Conservation (phyloP, 2,888 invertebrate genomes). For the Dioctria linearis region DNA sequence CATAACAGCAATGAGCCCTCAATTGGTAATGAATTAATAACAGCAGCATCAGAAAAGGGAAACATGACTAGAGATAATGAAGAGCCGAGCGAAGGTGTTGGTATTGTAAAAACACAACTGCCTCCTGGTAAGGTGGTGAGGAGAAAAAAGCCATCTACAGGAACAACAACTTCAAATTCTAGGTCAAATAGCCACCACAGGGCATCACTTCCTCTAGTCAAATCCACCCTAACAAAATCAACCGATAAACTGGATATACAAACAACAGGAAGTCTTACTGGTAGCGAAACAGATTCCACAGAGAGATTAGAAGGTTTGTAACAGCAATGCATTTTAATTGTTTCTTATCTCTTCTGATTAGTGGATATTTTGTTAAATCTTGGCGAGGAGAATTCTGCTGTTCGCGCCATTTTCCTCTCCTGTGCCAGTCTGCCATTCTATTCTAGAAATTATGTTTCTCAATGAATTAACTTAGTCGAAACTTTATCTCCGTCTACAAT, state of each 20-base stretch:
- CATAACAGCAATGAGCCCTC: slow-evolving; percentile 66
- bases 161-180: slow-evolving; percentile 66
- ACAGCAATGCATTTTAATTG: not conserved
- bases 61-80: slow-evolving; percentile 62
- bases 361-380: too few species aligned
- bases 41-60: slow-evolving; percentile 43
- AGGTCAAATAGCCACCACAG: slow-evolving; percentile 71
- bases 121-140: slow-evolving; percentile 80
- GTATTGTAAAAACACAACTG: slow-evolving; percentile 77
- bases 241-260: slow-evolving; percentile 71
- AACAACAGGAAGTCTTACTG: slow-evolving; percentile 69
- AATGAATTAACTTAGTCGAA: too few species aligned
- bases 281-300: slow-evolving; percentile 75
- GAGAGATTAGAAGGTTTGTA: slow-evolving; percentile 74
- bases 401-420: too few species aligned
- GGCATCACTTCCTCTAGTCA: slow-evolving; percentile 79
- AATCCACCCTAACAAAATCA: slow-evolving; percentile 66
- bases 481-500: too few species aligned
- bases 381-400: too few species aligned
- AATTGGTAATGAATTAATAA: slow-evolving; percentile 59
- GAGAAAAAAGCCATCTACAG: slow-evolving; percentile 66
- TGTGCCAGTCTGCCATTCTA: too few species aligned
- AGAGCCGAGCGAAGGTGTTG: slow-evolving; percentile 75
- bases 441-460: too few species aligned
- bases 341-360: too few species aligned